These are phyloP conservation scores for Cheirogaleus major DNA, from an alignment of 2,797 vertebrate genomes.

Conservation along the genomic window DNA sequence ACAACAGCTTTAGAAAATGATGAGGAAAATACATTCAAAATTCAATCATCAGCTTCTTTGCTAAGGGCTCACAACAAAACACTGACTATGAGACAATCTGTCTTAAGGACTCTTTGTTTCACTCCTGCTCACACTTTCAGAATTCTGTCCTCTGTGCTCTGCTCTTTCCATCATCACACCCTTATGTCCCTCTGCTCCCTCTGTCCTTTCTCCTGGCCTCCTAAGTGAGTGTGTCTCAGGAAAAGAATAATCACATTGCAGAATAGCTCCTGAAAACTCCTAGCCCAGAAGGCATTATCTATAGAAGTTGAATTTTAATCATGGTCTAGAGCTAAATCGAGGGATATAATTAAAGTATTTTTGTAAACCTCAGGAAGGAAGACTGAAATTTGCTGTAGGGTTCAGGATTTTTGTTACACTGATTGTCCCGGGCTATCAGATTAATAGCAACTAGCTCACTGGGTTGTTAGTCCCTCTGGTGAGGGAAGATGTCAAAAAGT, in stretches of 20 bases:
- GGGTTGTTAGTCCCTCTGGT: background rate
- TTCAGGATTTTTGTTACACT: background rate
- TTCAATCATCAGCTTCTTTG: background rate
- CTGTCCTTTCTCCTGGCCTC: background rate
- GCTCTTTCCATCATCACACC: background rate
- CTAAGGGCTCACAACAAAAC: background rate
- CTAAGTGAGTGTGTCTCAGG: background rate
- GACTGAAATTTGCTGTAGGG: background rate
- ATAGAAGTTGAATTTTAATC: constrained; percentile 16
- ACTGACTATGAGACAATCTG: background rate
- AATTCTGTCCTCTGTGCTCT: background rate
- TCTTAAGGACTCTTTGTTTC: background rate
- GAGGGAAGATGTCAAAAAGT: constrained; percentile 7
- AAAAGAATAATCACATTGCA: background rate
- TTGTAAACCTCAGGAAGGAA: constrained; percentile 46
- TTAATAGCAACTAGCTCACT: background rate
- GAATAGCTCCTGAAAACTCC: background rate
- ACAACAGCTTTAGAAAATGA: background rate
- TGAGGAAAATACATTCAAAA: background rate
- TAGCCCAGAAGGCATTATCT: background rate
- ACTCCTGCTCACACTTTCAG: background rate
- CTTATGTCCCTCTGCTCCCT: background rate
- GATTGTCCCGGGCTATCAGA: background rate
- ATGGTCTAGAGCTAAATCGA: background rate
- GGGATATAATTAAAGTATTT: constrained; percentile 26